These are phyloP conservation scores for Ennomos quercinarius DNA, from an alignment of 2,888 invertebrate genomes.

Conservation along the genomic window DNA sequence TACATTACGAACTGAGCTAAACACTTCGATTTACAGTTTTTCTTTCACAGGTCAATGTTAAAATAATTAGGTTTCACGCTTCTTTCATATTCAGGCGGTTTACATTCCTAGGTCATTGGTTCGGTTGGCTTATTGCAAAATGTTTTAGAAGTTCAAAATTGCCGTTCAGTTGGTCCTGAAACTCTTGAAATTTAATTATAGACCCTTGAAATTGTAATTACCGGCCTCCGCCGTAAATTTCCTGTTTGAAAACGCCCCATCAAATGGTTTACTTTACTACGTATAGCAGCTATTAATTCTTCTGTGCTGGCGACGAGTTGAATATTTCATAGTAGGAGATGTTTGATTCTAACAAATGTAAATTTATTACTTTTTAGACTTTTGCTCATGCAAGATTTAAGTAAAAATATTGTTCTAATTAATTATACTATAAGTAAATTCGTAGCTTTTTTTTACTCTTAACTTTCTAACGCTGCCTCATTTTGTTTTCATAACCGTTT, in stretches of 20 bases:
- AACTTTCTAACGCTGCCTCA: no score
- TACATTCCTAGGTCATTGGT: constrained; percentile 14
- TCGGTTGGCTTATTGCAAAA: constrained; percentile 12
- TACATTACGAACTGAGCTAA: not conserved
- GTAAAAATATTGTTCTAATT: no score
- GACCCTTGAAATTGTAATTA: constrained; percentile 21
- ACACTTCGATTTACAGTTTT: constrained; percentile 4
- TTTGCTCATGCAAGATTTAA: no score
- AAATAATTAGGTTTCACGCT: constrained; percentile 36
- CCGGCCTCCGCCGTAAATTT: constrained; percentile 23
- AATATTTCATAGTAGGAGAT: no score
- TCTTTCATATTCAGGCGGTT: constrained; percentile 21
- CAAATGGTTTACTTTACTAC: constrained; percentile 26
- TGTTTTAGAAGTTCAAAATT: constrained; percentile 7
- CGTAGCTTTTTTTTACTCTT: no score
- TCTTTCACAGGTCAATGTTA: constrained; percentile 42
- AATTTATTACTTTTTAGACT: no score
- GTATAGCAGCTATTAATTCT: constrained; percentile 5
- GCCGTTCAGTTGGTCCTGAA: constrained; percentile 6
- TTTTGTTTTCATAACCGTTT: no score
- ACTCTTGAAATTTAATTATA: constrained; percentile 27
- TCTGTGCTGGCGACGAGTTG: no score
- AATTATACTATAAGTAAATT: no score
- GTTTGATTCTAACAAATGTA: no score
- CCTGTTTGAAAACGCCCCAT: constrained; percentile 13